Percentiles rank a stretch among this genome's conserved stretches.
Conservation (phyloP, 2,888 invertebrate species). For the Parapristionchus giblindavisi region DNA sequence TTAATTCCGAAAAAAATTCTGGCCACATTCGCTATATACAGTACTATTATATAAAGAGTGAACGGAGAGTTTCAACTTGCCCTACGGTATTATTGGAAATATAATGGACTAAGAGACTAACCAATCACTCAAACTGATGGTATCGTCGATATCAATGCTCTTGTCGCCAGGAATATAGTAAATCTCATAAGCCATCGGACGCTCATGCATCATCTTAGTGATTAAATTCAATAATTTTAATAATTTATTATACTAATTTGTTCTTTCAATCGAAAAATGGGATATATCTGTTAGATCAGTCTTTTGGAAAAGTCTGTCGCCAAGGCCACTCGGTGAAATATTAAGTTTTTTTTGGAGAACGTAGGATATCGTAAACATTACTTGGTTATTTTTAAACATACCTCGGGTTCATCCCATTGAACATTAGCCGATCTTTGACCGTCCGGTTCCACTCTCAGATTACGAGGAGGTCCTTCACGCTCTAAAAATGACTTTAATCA, state of each 20-base stretch:
- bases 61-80: background rate
- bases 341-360: too few species aligned
- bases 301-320: too few species aligned
- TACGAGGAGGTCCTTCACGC: slow-evolving; percentile 64
- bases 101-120: background rate
- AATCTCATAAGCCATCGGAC: slow-evolving; percentile 64
- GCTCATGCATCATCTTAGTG: slow-evolving; percentile 40
- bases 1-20: background rate
- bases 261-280: too few species aligned
- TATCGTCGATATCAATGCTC: slow-evolving; percentile 66
- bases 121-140: slow-evolving; percentile 58
- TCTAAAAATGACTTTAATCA: slow-evolving; percentile 48
- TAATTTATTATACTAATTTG: too few species aligned
- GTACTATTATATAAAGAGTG: background rate
- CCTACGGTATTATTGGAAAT: background rate
- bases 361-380: background rate
- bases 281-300: too few species aligned
- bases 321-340: too few species aligned
- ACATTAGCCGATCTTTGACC: slow-evolving; percentile 63
- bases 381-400: slow-evolving; percentile 45
- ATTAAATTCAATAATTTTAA: too few species aligned
- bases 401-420: slow-evolving; percentile 63
- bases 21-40: background rate
- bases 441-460: slow-evolving; percentile 64
- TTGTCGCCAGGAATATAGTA: slow-evolving; percentile 67